Percentiles rank a stretch among this genome's conserved stretches.
Conservation (phyloP, 2,888 invertebrate genomes). For the Melolontha melolontha region DNA sequence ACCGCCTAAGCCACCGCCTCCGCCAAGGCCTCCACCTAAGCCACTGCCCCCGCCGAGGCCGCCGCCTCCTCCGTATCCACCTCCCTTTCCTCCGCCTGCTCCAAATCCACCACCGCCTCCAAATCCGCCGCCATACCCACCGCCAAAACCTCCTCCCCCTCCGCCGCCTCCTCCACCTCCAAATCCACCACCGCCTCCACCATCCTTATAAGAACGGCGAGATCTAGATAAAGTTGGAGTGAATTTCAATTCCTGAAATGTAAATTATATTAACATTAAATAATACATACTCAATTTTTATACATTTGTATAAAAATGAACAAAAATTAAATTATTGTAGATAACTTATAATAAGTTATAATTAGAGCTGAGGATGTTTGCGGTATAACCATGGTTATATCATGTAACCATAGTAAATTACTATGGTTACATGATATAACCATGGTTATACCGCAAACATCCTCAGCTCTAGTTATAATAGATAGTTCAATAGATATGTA, state of each 20-base stretch:
- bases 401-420: no score
- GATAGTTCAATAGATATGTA: no score
- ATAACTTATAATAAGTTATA: no score
- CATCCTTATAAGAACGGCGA: constrained; percentile 42
- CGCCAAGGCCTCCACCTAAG: constrained; percentile 28
- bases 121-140: constrained; percentile 48
- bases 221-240: constrained; percentile 43
- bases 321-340: no score
- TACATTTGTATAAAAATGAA: no score
- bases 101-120: constrained; percentile 18
- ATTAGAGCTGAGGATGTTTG: no score
- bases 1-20: constrained; percentile 25
- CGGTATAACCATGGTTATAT: no score
- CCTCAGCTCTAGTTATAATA: no score
- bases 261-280: not conserved
- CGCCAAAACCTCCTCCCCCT: constrained; percentile 44
- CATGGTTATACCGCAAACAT: no score
- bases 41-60: constrained; percentile 41
- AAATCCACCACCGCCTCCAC: constrained; percentile 45
- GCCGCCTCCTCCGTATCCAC: constrained; percentile 6
- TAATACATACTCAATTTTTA: no score
- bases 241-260: not conserved
- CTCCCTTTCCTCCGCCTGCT: constrained; percentile 46
- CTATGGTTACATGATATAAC: no score
- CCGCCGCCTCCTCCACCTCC: constrained; percentile 38